phyloP scores from a whole-genome alignment of 2,113 vertebrate species.

The Abramis brama region DNA sequence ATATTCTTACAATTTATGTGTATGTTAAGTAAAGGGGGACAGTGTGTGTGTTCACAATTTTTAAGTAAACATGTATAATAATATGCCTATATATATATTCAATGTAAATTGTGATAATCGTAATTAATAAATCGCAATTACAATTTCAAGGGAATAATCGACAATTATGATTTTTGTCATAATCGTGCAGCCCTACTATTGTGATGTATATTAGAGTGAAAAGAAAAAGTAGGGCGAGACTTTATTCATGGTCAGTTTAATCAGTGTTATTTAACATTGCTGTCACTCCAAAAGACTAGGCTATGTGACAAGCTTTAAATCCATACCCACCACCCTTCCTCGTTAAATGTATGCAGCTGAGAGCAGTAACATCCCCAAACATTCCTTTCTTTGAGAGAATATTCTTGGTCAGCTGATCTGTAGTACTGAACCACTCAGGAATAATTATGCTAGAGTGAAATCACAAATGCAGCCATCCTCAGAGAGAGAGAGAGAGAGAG shows the following conservation, averaged over 20 bases:
- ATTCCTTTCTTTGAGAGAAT: background rate
- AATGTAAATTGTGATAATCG: too few species aligned
- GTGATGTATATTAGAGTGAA: background rate
- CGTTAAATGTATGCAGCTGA: conserved; percentile 3
- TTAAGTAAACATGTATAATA: too few species aligned
- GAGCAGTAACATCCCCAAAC: background rate
- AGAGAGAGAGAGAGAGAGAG: background rate
- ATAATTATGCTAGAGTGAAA: conserved; percentile 8
- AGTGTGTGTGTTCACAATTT: too few species aligned
- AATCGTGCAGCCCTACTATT: too few species aligned
- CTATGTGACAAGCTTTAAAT: background rate
- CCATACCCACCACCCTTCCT: background rate
- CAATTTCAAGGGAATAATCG: too few species aligned
- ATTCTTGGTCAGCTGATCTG: conserved; percentile 8
- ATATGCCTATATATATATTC: too few species aligned
- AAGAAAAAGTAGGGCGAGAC: too few species aligned
- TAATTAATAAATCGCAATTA: too few species aligned
- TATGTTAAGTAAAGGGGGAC: too few species aligned
- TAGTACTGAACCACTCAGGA: conserved; percentile 4
- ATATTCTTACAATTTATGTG: too few species aligned
- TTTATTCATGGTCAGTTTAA: background rate
- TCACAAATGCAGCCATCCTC: background rate
- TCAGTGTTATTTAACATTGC: background rate
- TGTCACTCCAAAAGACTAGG: background rate
- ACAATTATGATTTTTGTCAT: too few species aligned